Evolutionary conservation across 1,140 invertebrate genomes (phyloP), one percentile per base, ranked within the genome.

Genomic region (Idris sp.): DNA sequence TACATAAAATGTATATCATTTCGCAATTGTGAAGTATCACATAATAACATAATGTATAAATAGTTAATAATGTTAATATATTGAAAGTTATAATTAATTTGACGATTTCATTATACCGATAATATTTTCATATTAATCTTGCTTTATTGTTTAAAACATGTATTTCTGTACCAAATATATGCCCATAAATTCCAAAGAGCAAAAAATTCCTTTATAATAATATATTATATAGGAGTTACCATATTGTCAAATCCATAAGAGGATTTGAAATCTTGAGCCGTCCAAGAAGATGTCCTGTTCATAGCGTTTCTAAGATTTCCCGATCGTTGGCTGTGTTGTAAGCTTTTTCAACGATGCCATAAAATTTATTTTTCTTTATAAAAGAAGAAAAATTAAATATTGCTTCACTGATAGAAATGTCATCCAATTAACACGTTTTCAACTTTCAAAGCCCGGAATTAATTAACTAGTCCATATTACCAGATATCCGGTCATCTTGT

Each of bases 201-300:
- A n/a, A n/a, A n/a, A n/a, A n/a, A n/a, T n/a, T n/a, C n/a, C n/a
- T n/a, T n/a, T n/a, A n/a, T n/a, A 14, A 14, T 5, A 5, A 33
- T 19, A 33, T 14, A 30, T 46, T 43, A 36, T 26, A 22, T 25
- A 0, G 30, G 26, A 48, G 59, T 74, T 68, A 77, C 76, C 58
- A 74, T 67, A 33, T 67, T 51, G 31, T 62, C 48, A 11, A 76
- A 59, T 54, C 61, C 49, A 16, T 69, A 61, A 67, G 77, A 68
- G 11, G 74, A 68, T 16, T 77, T 67, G 18, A 89, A 65, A 13
- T 87, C 85, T 67, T 86, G 82, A 16, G 87, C 87, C 14, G 26
- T 14, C 43, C 26, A 46, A 15, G 43, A 88, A 53, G 87, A 88
- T 75, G 89, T 86, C 10, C 88, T 82, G 75, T 90, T 88, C 26